Evolutionary conservation across 2,888 invertebrate species (phyloP).

Genomic region (Drosophila pullipes): DNA sequence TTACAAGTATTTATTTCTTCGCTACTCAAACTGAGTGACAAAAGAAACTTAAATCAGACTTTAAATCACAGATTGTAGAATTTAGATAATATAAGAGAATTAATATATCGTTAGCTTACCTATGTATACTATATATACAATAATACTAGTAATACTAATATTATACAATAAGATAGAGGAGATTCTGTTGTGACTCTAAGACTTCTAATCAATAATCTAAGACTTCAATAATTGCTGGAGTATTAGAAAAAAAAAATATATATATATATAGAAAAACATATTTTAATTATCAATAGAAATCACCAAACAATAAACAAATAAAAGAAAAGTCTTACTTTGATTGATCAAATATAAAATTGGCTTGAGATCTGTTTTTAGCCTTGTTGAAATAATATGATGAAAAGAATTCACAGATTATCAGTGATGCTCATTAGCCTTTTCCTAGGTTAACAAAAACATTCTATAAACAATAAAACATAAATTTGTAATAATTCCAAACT

Average conservation of each 20-base stretch:
- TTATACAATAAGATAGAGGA: not conserved
- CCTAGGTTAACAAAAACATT: not conserved
- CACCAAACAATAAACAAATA: not conserved
- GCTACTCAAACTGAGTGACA: not conserved
- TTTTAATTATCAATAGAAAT: not conserved
- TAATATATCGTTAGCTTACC: not conserved
- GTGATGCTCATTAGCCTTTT: not conserved
- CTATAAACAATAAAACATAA: not conserved
- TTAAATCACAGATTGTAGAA: not conserved
- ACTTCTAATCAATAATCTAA: accelerated
- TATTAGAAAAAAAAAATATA: not conserved
- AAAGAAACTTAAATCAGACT: not conserved
- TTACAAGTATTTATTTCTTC: not conserved
- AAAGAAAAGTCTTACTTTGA: not conserved
- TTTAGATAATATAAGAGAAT: not conserved
- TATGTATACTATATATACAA: not conserved
- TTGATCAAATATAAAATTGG: not conserved
- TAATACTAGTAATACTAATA: too few species aligned
- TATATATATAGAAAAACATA: not conserved
- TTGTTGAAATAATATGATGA: not conserved
- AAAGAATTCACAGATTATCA: not conserved
- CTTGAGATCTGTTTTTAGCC: not conserved
- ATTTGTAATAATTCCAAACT: not conserved
- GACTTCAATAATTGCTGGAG: too few species aligned
- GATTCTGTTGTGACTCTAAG: not conserved